These are phyloP conservation scores for Brachyrhaphis roseni DNA, from an alignment of 2,797 vertebrate species.

Conservation along the genomic window DNA sequence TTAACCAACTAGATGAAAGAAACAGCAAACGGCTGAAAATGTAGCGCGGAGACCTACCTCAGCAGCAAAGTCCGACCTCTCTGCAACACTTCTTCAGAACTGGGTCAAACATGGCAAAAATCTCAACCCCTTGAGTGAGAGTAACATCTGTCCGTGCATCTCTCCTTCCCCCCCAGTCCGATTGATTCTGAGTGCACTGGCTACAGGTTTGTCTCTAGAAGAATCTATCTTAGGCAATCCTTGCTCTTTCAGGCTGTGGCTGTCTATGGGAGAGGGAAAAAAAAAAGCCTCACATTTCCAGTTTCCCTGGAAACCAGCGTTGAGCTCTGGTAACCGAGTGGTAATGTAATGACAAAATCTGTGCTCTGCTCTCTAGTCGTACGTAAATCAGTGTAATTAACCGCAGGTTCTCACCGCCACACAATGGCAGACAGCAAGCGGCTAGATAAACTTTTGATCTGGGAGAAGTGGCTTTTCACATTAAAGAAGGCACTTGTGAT, in stretches of 20 bases:
- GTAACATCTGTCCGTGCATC: constrained; percentile 45
- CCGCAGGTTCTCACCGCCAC: constrained; percentile 65
- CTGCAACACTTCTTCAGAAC: constrained; percentile 55
- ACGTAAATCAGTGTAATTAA: constrained; percentile 78
- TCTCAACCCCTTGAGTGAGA: constrained; percentile 36
- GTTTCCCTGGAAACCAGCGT: constrained; percentile 88
- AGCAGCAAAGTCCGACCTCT: constrained; percentile 62
- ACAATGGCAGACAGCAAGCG: constrained; percentile 35
- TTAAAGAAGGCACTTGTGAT: constrained; percentile 21
- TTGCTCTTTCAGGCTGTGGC: constrained; percentile 78
- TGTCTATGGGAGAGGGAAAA: constrained; percentile 66
- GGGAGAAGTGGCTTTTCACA: constrained; percentile 25
- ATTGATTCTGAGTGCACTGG: constrained; percentile 67
- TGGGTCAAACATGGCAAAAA: constrained; percentile 52
- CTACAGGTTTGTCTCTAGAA: constrained; percentile 82
- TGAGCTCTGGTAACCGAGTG: constrained; percentile 78
- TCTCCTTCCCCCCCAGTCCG: constrained; percentile 31
- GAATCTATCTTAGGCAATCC: constrained; percentile 82
- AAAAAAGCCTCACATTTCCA: constrained; percentile 84
- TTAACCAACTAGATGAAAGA: constrained; percentile 17
- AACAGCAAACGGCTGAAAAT: constrained; percentile 29
- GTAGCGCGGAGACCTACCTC: constrained; percentile 72
- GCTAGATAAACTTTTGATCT: constrained; percentile 43
- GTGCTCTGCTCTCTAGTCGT: constrained; percentile 75
- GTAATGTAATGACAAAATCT: constrained; percentile 80